Evolutionary conservation across 2,888 invertebrate species (phyloP), one percentile per base, ranked within the genome.

Genomic region (Aporophyla lueneburgensis): DNA sequence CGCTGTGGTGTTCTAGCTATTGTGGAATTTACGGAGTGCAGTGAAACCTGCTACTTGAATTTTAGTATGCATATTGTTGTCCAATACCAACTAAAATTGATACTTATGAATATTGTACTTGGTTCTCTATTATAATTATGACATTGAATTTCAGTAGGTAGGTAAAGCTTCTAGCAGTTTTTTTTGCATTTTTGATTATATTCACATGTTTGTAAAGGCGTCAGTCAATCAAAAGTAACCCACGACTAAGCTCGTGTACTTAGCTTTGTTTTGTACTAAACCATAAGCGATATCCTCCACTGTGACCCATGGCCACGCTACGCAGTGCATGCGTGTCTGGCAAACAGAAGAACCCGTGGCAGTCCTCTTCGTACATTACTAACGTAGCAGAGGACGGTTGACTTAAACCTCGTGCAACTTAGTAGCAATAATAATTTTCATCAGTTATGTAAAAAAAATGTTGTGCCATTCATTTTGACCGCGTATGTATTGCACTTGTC

Each of bases 351-450:
- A 21, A 53, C 54, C n/a, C 12, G 27, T 27, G 27, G 21, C 0
- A 24, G 24, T 24, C 12, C 27, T 66, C 14, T 27, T 21, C 14
- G 12, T 66, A 14, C 14, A 21, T 9, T 14, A 27, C 24, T 49
- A 51, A 21, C 14, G 12, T 27, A 24, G 46, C 12, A 19, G 12
- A 49, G 46, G 7, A 27, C 19, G 7, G 40, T 63, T 19, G 14
- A 51, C n/a, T 67, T 54, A 16, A 66, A 24, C n/a, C 33, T 59
- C 14, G 12, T 46, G 74, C 61, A 61, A 66, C 49, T 67, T 59
- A 67, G 66, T 81, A 49, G 24, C 43, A 19, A 63, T 43, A 9
- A 43, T 9, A 43, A 9, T 43, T 43, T 43, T 43, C 43, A 9
- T 43, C 43, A 0, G 43, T 43, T 43, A 43, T 43, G 9, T 43